Conservation (phyloP, 1,140 invertebrate genomes). For the Drosophila yakuba region DNA sequence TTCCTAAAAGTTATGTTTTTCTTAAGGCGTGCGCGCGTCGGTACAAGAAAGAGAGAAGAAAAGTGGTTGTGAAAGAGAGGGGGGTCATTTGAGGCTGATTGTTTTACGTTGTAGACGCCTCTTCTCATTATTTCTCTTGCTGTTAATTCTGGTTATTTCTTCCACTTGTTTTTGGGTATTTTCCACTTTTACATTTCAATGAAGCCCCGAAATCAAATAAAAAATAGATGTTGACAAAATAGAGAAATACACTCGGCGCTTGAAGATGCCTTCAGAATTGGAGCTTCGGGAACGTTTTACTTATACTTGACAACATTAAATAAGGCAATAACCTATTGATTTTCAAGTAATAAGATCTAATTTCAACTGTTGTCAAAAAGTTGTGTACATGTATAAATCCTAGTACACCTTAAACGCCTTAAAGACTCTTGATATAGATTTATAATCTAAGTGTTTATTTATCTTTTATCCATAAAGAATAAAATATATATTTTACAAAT, state of each 20-base stretch:
- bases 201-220: neutral
- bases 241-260: neutral
- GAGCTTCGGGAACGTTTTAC: neutral
- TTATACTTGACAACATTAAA: neutral
- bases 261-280: neutral
- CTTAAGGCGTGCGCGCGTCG: conserved; percentile 44
- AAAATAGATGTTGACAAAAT: neutral
- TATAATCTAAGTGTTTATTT: too few species aligned
- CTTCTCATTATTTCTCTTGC: conserved; percentile 26
- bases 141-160: conserved; percentile 15
- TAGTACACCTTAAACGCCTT: too few species aligned
- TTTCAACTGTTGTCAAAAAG: too few species aligned
- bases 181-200: conserved; percentile 26
- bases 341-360: too few species aligned
- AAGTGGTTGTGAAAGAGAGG: neutral
- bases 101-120: conserved; percentile 51
- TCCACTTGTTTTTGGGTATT: conserved; percentile 35
- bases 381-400: too few species aligned
- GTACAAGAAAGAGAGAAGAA: conserved; percentile 2
- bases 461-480: too few species aligned
- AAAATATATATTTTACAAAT: too few species aligned
- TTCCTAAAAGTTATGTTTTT: conserved; percentile 20
- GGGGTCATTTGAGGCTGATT: conserved; percentile 10
- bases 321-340: too few species aligned
- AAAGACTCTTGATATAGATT: too few species aligned